These are phyloP conservation scores for Paraescarpia echinospica DNA, from an alignment of 1,140 invertebrate genomes.

Conservation along the genomic window DNA sequence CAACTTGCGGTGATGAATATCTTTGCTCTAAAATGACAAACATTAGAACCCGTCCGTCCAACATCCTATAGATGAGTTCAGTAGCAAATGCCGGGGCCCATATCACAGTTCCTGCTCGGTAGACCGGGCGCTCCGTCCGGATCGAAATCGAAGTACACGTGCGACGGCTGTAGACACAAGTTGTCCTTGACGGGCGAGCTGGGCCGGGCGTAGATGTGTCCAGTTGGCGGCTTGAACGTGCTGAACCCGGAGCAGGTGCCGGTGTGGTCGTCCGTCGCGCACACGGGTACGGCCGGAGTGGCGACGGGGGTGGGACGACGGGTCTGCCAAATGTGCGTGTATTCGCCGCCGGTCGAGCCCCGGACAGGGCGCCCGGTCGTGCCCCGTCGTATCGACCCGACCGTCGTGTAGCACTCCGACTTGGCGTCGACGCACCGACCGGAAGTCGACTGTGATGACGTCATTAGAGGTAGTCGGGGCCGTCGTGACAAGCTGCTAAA, in stretches of 20 bases:
- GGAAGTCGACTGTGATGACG: not conserved
- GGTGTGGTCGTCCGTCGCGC: not conserved
- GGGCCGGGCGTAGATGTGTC: not conserved
- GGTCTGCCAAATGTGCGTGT: slow-evolving; percentile 17
- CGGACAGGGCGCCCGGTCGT: not conserved
- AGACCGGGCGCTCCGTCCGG: not conserved
- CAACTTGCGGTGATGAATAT: not conserved
- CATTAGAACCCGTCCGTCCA: too few species aligned
- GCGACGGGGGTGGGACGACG: slow-evolving; percentile 3
- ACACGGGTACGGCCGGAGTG: slow-evolving; percentile 6
- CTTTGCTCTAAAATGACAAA: not conserved
- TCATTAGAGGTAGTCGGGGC: not conserved
- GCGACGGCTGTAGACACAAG: not conserved
- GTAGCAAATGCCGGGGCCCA: not conserved
- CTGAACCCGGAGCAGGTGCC: not conserved
- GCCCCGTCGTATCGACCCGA: not conserved
- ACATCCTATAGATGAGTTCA: not conserved
- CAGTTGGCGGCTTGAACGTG: not conserved
- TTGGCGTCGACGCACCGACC: not conserved
- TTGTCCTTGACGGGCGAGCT: not conserved
- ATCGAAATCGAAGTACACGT: not conserved
- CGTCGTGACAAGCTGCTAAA: not conserved
- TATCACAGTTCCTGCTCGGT: not conserved
- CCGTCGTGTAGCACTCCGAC: not conserved
- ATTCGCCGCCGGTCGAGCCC: not conserved